Evolutionary conservation across 2,113 vertebrate genomes (phyloP).

Genomic region (Leucosticte australis): DNA sequence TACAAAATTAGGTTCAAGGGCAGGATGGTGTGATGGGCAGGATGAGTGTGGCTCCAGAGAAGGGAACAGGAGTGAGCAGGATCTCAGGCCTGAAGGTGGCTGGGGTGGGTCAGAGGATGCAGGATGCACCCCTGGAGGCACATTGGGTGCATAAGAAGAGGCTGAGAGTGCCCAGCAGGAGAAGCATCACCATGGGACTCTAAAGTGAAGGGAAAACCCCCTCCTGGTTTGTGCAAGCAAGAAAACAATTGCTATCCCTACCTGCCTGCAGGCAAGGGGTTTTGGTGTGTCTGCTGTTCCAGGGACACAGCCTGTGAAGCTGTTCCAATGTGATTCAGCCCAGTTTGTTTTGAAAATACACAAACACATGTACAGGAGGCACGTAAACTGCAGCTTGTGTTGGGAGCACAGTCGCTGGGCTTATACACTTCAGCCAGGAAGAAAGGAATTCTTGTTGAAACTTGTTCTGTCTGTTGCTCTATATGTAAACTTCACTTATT

Average conservation of each 20-base stretch:
- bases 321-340: neutral
- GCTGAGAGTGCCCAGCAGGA: neutral
- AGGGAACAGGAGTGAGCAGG: neutral
- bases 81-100: neutral
- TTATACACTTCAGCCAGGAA: neutral
- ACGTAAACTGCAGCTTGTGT: neutral
- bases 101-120: neutral
- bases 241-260: neutral
- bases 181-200: neutral
- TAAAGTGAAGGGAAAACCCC: neutral
- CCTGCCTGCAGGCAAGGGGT: neutral
- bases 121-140: neutral
- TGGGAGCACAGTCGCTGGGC: neutral
- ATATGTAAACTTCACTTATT: neutral
- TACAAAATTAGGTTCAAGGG: neutral
- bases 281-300: neutral
- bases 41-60: neutral
- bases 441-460: neutral
- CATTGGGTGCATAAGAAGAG: neutral
- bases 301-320: neutral
- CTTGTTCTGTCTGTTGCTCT: neutral
- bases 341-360: neutral
- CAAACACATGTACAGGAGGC: neutral
- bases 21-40: accelerated
- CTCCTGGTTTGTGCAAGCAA: neutral